Evolutionary conservation across 2,797 vertebrate species (phyloP), one percentile per base, ranked within the genome.

Genomic region (Oophaga sylvatica): DNA sequence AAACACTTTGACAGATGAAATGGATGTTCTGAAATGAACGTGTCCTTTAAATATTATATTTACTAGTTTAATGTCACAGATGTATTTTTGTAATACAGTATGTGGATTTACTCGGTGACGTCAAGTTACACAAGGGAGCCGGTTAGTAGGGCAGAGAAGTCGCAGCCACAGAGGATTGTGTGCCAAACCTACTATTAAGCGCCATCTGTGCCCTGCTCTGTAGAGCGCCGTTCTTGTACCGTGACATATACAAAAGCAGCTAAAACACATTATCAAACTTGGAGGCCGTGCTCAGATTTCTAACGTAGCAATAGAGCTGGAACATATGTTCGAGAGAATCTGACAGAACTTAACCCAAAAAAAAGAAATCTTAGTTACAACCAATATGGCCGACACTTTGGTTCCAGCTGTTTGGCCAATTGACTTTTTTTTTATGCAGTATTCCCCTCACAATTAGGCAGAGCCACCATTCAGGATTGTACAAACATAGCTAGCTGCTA

Each of bases 191-290:
- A 62, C 83, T 56, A 53, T 17, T 35, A 65, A 5, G 59, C 7
- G n/a, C 84, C 84, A 85, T 85, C 84, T 85, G 84, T 78, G 84
- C 84, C 75, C 45, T 48, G 73, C n/a, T n/a, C 73, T 68, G 41
- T 63, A 29, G 22, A 53, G 45, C 26, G 75, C 71, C 1, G 41
- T 15, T 13, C 26, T 5, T 56, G 20, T 53, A 75, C 22, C 13
- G 35, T 1, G 71, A 13, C 13, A 77, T 77, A 77, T 16, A 56
- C 22, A 75, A 1, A 73, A 10, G 71, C 11, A 53, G 20, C 20
- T 48, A 8, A 4, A 2, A 19, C 8, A 41, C 17, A 70, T 70
- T 4, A 31, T 68, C 3, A 5, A 13, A 16, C 26, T 5, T 20
- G 70, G 35, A 41, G 35, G 41, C 19, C 10, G 3, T 20, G 29